Evolutionary conservation across 2,113 vertebrate species (phyloP).

Genomic region (Crotophaga sulcirostris): DNA sequence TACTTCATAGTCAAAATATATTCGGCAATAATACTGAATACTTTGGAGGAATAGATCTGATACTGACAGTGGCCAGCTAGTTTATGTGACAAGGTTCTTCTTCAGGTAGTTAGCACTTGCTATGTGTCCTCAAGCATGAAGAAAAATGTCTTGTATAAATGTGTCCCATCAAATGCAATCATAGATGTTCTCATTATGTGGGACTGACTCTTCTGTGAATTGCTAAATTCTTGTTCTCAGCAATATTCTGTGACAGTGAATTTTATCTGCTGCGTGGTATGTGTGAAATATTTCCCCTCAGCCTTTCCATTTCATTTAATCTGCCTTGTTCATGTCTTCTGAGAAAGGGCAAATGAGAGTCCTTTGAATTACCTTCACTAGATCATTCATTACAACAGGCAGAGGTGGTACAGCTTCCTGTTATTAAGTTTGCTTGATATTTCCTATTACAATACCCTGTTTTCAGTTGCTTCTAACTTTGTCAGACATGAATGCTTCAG

Average conservation of each 20-base stretch:
- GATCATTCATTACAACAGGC: not conserved
- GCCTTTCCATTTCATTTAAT: conserved; percentile 24
- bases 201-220: not conserved
- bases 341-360: not conserved
- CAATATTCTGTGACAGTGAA: not conserved
- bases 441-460: not conserved
- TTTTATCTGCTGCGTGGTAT: not conserved
- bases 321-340: not conserved
- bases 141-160: not conserved
- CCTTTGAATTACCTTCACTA: not conserved
- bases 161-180: not conserved
- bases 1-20: not conserved
- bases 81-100: not conserved
- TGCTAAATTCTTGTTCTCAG: not conserved
- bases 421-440: conserved; percentile 13
- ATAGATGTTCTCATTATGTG: not conserved
- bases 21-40: not conserved
- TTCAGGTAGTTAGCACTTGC: not conserved
- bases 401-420: not conserved
- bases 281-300: conserved; percentile 7
- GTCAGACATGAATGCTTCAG: not conserved
- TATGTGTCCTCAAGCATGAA: not conserved
- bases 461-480: conserved; percentile 12
- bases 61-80: not conserved
- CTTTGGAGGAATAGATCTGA: not conserved